Percentiles rank a stretch among this genome's conserved stretches.
Conservation (phyloP, 2,113 vertebrate genomes). For the Mastomys coucha region DNA sequence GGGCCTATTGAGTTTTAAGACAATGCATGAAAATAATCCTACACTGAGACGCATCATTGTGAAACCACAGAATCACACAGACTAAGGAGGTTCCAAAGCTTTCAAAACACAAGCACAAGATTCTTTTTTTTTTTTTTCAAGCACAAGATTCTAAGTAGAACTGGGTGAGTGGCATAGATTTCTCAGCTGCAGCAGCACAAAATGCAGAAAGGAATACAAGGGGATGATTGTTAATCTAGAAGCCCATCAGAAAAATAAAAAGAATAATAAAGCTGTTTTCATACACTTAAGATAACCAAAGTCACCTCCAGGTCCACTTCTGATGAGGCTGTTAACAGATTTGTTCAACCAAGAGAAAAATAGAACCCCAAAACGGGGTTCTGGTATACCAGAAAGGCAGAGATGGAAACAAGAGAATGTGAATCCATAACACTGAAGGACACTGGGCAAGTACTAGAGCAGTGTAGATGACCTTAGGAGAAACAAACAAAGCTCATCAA, state of each 20-base stretch:
- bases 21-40: not conserved
- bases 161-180: not conserved
- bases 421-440: not conserved
- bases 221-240: not conserved
- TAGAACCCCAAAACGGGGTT: not conserved
- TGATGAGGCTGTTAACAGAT: slow-evolving; percentile 13
- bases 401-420: not conserved
- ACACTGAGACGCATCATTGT: not conserved
- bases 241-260: not conserved
- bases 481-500: not conserved
- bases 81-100: not conserved
- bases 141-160: slow-evolving; percentile 33
- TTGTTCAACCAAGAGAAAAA: slow-evolving; percentile 45
- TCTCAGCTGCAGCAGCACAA: not conserved
- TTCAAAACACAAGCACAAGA: not conserved
- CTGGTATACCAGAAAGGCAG: not conserved
- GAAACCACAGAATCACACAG: not conserved
- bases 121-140: too few species aligned
- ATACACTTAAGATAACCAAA: not conserved
- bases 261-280: slow-evolving; percentile 5
- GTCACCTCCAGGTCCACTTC: not conserved
- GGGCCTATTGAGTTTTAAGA: not conserved
- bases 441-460: too few species aligned
- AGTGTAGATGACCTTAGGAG: not conserved
- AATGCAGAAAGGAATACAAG: not conserved